These are phyloP conservation scores for Chrysopilus asiliformis DNA, from an alignment of 2,888 invertebrate genomes.

Conservation along the genomic window DNA sequence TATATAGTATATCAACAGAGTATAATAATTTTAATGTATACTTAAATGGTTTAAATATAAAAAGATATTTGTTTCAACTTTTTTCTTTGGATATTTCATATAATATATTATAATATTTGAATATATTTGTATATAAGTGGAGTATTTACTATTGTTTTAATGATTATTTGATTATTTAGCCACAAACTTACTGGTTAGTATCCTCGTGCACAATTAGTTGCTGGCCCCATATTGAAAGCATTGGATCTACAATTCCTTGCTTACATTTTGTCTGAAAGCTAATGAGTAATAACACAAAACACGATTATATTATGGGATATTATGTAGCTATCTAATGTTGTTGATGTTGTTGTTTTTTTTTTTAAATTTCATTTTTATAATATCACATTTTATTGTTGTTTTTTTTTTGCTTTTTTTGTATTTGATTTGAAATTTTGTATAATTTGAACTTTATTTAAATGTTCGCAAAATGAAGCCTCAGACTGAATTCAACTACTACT, in stretches of 20 bases:
- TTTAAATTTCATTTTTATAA: too few relatives aligned
- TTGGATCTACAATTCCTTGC: slow-evolving; percentile 96
- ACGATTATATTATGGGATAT: too few relatives aligned
- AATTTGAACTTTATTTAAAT: too few relatives aligned
- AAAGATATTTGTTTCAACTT: background rate
- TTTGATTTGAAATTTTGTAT: too few relatives aligned
- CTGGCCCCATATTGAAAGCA: slow-evolving; percentile 97
- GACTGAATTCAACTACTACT: too few relatives aligned
- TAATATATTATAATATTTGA: slow-evolving; percentile 1
- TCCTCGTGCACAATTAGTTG: slow-evolving; percentile 96
- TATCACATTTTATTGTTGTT: too few relatives aligned
- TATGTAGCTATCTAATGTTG: too few relatives aligned
- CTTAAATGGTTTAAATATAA: background rate
- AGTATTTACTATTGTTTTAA: slow-evolving; percentile 7
- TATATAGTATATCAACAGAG: background rate
- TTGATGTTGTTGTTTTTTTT: too few relatives aligned
- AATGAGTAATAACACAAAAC: slow-evolving; percentile 21
- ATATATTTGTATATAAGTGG: slow-evolving; percentile 4
- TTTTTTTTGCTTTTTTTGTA: too few relatives aligned
- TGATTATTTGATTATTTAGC: slow-evolving; percentile 19
- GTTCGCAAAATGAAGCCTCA: too few relatives aligned
- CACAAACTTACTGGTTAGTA: slow-evolving; percentile 83
- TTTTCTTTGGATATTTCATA: too few relatives aligned
- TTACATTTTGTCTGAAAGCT: slow-evolving; percentile 80
- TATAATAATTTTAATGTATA: background rate